Conservation (phyloP, 2,113 vertebrate species). For the Pseudorhombus dupliciocellatus region DNA sequence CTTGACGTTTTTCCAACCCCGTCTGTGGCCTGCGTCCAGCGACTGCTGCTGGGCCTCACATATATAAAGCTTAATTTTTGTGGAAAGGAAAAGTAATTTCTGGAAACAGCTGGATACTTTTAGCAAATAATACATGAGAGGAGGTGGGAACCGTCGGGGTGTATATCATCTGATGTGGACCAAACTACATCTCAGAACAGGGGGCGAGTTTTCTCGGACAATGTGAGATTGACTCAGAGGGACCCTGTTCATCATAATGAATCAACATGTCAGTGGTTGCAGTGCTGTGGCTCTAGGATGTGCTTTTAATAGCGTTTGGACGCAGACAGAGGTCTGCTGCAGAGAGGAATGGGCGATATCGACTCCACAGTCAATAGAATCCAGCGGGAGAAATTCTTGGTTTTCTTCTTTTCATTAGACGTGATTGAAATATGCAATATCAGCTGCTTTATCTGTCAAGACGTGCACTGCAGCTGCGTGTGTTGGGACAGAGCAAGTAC, state of each 20-base stretch:
- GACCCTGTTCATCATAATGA: background rate
- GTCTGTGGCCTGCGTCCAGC: background rate
- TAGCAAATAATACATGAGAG: background rate
- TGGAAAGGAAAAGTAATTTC: background rate
- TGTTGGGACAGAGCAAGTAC: background rate
- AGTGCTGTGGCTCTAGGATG: background rate
- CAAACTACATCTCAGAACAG: background rate
- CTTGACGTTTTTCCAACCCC: no score
- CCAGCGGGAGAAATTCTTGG: background rate
- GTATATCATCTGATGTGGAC: background rate
- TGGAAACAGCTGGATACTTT: background rate
- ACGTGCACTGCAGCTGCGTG: background rate
- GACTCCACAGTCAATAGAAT: background rate
- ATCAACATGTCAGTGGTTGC: background rate
- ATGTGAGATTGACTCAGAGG: background rate
- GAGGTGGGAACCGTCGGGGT: no score
- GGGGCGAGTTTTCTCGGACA: no score
- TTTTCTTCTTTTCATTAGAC: background rate
- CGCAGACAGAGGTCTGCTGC: background rate
- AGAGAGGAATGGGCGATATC: background rate
- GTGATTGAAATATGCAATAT: background rate
- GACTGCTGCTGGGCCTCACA: background rate
- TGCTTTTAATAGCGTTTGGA: background rate
- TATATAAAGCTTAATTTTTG: background rate
- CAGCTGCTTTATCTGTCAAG: background rate